Evolutionary conservation across 2,113 vertebrate species (phyloP).

Genomic region (Pardalotus punctatus): DNA sequence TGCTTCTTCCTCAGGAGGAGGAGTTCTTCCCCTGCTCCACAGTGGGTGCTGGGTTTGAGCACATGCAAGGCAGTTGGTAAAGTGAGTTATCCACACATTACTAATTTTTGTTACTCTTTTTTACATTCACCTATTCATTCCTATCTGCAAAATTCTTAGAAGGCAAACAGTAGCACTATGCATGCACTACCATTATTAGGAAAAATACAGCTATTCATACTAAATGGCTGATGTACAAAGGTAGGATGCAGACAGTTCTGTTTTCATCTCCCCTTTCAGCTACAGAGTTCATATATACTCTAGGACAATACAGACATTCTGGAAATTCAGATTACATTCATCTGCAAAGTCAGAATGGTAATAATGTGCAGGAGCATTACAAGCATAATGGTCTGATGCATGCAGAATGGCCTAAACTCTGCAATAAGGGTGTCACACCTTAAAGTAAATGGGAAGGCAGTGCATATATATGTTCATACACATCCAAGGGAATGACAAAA

Average conservation of each 20-base stretch:
- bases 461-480: not conserved
- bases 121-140: not conserved
- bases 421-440: fast-evolving
- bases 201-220: not conserved
- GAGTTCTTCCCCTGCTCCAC: not conserved
- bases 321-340: not conserved
- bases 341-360: not conserved
- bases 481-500: not conserved
- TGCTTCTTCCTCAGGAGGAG: not conserved
- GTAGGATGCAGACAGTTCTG: not conserved
- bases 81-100: fast-evolving
- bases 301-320: not conserved
- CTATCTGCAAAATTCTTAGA: not conserved
- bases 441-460: not conserved
- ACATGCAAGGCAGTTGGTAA: not conserved
- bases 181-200: not conserved
- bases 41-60: not conserved
- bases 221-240: not conserved
- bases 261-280: not conserved
- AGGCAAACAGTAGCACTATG: not conserved
- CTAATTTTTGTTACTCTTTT: not conserved
- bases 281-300: not conserved
- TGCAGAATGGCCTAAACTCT: not conserved
- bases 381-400: not conserved
- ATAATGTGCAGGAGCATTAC: not conserved